These are phyloP conservation scores for Conus canariensis DNA, from an alignment of 2,888 invertebrate genomes.

Conservation along the genomic window DNA sequence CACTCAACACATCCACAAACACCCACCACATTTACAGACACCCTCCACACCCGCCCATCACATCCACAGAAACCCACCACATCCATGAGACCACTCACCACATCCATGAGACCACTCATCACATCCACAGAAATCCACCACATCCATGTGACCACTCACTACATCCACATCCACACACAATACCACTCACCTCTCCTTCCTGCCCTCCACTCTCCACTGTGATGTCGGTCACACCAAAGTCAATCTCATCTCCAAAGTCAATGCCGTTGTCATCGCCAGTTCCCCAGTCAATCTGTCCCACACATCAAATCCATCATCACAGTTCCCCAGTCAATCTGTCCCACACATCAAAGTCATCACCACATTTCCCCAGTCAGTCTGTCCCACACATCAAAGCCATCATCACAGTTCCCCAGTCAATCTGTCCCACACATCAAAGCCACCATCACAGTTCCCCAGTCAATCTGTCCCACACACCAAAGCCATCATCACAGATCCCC, in stretches of 20 bases:
- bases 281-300: neutral
- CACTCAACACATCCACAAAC: too few relatives aligned
- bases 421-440: neutral
- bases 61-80: too few relatives aligned
- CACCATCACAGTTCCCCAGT: neutral
- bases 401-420: neutral
- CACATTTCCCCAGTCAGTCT: neutral
- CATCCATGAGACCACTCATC: too few relatives aligned
- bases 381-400: neutral
- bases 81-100: too few relatives aligned
- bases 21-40: too few relatives aligned
- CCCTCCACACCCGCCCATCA: too few relatives aligned
- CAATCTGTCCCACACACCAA: too few relatives aligned
- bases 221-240: slow-evolving; percentile 71
- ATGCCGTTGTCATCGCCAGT: slow-evolving; percentile 77
- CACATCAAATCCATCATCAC: neutral
- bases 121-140: too few relatives aligned
- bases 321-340: neutral
- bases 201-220: slow-evolving; percentile 69
- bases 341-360: too few relatives aligned
- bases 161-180: neutral
- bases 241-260: slow-evolving; percentile 82
- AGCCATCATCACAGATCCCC: too few relatives aligned
- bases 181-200: neutral
- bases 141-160: too few relatives aligned